A percentile compares a stretch with the other conserved stretches of the same genome.
Conservation (phyloP, 2,113 vertebrate species). For the Alces alces region DNA sequence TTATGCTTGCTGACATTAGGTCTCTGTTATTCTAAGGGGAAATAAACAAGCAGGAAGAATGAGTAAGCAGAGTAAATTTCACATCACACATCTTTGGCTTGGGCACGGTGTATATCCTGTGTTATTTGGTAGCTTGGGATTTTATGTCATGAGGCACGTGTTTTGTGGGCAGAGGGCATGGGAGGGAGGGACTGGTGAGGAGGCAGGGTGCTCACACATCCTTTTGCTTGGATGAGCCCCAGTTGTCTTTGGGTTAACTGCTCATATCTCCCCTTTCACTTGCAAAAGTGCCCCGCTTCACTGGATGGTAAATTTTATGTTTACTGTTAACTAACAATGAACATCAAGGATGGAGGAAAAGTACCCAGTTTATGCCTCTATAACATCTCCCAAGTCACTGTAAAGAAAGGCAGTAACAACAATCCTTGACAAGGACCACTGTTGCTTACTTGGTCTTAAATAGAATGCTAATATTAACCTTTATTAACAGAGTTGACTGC, state of each 20-base stretch:
- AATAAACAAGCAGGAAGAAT: not conserved
- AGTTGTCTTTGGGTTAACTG: not conserved
- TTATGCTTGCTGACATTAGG: not conserved
- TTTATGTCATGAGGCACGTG: not conserved
- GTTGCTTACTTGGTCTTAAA: not conserved
- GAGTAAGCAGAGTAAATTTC: not conserved
- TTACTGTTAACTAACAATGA: not conserved
- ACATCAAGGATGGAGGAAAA: not conserved
- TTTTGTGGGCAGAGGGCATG: not conserved
- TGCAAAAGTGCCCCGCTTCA: not conserved
- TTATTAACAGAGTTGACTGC: not conserved
- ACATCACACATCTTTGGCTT: accelerated
- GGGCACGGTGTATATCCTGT: accelerated
- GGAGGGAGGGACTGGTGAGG: too few species aligned
- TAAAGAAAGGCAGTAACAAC: not conserved
- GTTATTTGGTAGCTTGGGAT: not conserved
- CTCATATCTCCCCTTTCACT: not conserved
- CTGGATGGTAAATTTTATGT: not conserved
- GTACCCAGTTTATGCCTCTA: not conserved
- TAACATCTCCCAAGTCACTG: not conserved
- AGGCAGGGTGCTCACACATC: not conserved
- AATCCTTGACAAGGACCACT: not conserved
- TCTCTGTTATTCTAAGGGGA: not conserved
- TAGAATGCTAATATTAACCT: not conserved
- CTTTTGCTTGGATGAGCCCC: not conserved